phyloP scores from a whole-genome alignment of 2,888 invertebrate genomes.

The Leptinotarsa tumamoca region DNA sequence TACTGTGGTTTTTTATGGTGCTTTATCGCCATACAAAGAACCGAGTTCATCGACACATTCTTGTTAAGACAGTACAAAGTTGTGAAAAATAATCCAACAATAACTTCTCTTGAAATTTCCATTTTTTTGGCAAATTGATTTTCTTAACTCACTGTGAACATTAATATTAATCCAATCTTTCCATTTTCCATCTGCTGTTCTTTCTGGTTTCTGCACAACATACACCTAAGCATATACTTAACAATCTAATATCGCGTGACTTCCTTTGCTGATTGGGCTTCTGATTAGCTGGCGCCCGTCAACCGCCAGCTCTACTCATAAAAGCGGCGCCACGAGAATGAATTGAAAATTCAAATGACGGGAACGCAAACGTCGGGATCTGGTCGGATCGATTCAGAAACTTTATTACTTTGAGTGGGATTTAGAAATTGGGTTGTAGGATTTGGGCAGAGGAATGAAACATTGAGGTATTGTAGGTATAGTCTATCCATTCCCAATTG shows the following conservation, averaged over 20 bases:
- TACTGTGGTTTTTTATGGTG: too few relatives aligned
- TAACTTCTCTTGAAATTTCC: too few relatives aligned
- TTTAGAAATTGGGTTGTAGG: background rate
- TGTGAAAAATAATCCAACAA: too few relatives aligned
- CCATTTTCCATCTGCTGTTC: background rate
- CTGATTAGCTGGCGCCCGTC: conserved; percentile 32
- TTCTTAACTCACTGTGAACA: too few relatives aligned
- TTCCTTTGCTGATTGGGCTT: conserved; percentile 3
- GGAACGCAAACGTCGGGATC: background rate
- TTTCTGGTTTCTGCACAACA: background rate
- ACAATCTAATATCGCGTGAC: conserved; percentile 10
- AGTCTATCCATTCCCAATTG: too few relatives aligned
- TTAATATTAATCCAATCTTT: background rate
- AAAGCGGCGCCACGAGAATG: conserved; percentile 16
- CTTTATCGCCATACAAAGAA: too few relatives aligned
- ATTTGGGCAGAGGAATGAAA: background rate
- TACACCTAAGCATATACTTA: background rate
- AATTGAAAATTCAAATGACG: conserved; percentile 8
- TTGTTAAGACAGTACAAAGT: too few relatives aligned
- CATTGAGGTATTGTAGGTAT: background rate
- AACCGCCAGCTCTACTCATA: conserved; percentile 31
- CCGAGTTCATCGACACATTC: too few relatives aligned
- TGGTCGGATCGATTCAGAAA: background rate
- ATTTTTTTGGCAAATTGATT: too few relatives aligned
- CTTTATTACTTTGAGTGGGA: background rate